Percentiles rank a stretch among this genome's conserved stretches.
Conservation (phyloP, 1,140 invertebrate genomes). For the Bombus confusus region DNA sequence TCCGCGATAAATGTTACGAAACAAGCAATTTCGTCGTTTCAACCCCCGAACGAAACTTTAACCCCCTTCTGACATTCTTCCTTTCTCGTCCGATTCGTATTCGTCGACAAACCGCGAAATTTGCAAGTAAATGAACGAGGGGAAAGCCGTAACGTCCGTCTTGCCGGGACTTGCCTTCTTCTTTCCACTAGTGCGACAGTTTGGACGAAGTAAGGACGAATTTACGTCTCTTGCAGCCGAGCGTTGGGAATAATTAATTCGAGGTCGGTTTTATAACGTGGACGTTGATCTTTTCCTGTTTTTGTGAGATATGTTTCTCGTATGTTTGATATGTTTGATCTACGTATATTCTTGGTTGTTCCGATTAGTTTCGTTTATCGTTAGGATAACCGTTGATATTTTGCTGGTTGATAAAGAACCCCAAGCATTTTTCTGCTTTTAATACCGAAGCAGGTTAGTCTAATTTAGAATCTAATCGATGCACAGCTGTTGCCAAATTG, state of each 20-base stretch:
- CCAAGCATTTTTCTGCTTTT: no score
- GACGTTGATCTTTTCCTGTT: not conserved
- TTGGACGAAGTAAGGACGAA: conserved; percentile 53
- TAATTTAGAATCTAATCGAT: no score
- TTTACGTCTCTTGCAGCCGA: conserved; percentile 45
- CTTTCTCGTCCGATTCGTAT: conserved; percentile 27
- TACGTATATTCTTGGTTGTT: no score
- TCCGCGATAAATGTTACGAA: conserved; percentile 49
- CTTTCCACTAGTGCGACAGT: conserved; percentile 15
- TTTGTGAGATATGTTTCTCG: no score
- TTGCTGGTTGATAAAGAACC: no score
- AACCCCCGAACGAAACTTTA: conserved; percentile 16
- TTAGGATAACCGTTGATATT: no score
- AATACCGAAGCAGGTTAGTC: no score
- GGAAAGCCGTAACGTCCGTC: conserved; percentile 53
- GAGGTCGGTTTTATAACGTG: not conserved
- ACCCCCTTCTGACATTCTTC: not conserved
- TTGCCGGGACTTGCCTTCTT: conserved; percentile 18
- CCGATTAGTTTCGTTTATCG: no score
- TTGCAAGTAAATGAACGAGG: conserved; percentile 65
- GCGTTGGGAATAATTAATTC: not conserved
- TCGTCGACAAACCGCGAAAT: conserved; percentile 54
- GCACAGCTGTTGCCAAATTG: no score
- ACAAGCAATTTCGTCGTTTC: conserved; percentile 48
- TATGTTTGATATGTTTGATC: no score